These are phyloP conservation scores for Megamerina dolium DNA, from an alignment of 2,888 invertebrate genomes.

Conservation along the genomic window DNA sequence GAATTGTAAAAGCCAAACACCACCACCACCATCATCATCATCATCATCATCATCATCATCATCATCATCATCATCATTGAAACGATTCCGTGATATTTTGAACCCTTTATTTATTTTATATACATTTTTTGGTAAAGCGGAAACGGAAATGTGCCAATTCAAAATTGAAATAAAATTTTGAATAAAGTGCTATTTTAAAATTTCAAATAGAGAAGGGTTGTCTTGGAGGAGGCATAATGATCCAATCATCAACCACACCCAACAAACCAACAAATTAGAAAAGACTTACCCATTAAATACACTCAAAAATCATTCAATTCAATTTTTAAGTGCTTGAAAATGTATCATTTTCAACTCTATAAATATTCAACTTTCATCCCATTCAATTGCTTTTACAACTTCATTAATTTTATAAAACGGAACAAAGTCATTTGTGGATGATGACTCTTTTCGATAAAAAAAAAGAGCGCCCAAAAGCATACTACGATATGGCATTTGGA, in stretches of 20 bases:
- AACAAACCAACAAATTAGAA: not conserved
- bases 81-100: no score
- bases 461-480: no score
- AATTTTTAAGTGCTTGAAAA: slow-evolving; percentile 32
- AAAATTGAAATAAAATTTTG: not conserved
- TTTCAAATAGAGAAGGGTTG: slow-evolving; percentile 35
- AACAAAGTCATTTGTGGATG: no score
- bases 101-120: no score
- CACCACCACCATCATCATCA: slow-evolving; percentile 9
- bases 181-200: slow-evolving; percentile 1
- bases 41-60: not conserved
- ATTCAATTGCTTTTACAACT: no score
- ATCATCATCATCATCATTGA: no score
- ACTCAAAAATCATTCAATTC: slow-evolving; percentile 24
- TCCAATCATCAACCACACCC: not conserved
- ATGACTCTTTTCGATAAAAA: no score
- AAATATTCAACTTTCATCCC: no score
- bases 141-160: slow-evolving; percentile 35
- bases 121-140: slow-evolving; percentile 22
- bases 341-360: no score
- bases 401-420: no score
- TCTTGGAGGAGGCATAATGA: slow-evolving; percentile 15
- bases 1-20: slow-evolving; percentile 38
- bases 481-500: no score
- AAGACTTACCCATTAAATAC: not conserved